Conservation (phyloP, 2,797 vertebrate species). For the Cygnus olor region DNA sequence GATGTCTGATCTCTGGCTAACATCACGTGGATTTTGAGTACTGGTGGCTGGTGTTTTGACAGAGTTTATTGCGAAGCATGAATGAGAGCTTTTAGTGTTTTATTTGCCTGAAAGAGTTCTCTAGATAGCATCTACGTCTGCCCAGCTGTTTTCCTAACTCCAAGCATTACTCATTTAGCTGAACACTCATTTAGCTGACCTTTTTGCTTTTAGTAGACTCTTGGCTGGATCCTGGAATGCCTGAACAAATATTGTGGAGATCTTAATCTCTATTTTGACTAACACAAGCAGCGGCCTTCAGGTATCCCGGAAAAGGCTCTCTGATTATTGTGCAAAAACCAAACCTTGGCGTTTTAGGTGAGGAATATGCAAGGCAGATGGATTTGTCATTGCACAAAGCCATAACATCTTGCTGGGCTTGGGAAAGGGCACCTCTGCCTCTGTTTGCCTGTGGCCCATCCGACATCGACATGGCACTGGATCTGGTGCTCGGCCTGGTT, state of each 20-base stretch:
- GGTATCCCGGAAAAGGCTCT: background rate
- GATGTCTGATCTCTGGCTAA: background rate
- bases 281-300: background rate
- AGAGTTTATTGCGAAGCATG: background rate
- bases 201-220: background rate
- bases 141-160: conserved; percentile 5
- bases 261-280: conserved; percentile 30
- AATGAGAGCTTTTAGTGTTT: background rate
- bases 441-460: background rate
- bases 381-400: background rate
- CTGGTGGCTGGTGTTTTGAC: background rate
- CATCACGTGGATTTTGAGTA: background rate
- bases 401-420: background rate
- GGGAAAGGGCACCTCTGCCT: background rate
- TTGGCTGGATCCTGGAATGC: background rate
- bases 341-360: background rate
- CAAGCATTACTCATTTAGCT: background rate
- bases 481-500: too few species aligned
- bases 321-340: background rate
- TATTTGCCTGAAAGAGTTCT: background rate
- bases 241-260: conserved; percentile 5
- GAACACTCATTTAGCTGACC: conserved; percentile 11
- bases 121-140: background rate
- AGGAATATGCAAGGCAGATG: background rate
- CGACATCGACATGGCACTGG: too few species aligned